Conservation (phyloP, 2,888 invertebrate species). For the Drosophila subquinaria region DNA sequence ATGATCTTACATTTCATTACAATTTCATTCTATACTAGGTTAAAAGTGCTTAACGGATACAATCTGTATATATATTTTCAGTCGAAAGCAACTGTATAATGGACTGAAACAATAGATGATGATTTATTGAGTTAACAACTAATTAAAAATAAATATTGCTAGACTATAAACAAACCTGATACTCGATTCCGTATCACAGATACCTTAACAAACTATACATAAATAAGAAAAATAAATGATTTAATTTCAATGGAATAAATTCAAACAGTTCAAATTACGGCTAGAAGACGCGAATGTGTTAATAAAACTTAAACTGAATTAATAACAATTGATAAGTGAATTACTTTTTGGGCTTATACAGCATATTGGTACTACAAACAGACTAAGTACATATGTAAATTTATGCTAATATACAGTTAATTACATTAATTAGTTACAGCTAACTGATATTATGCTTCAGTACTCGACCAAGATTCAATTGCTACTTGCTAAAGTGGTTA, state of each 20-base stretch:
- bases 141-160: conserved; percentile 1
- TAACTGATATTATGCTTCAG: not conserved
- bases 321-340: conserved; percentile 7
- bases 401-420: not conserved
- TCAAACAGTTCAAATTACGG: not conserved
- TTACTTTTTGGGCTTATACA: not conserved
- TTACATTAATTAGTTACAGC: not conserved
- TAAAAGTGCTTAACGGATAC: conserved; percentile 5
- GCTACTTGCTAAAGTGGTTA: not conserved
- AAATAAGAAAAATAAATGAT: not conserved
- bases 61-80: not conserved
- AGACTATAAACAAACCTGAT: conserved; percentile 2
- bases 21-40: conserved; percentile 6
- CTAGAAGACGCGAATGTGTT: not conserved
- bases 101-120: not conserved
- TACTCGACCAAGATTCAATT: not conserved
- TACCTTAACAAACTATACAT: conserved; percentile 4
- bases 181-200: conserved; percentile 8
- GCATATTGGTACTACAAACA: conserved; percentile 3
- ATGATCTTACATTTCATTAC: not conserved
- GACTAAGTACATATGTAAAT: conserved; percentile 1
- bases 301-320: conserved; percentile 3
- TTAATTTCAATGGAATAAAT: conserved; percentile 3
- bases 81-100: not conserved
- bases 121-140: not conserved